These are phyloP conservation scores for Jaculus jaculus DNA, from an alignment of 2,113 vertebrate genomes.

Conservation along the genomic window DNA sequence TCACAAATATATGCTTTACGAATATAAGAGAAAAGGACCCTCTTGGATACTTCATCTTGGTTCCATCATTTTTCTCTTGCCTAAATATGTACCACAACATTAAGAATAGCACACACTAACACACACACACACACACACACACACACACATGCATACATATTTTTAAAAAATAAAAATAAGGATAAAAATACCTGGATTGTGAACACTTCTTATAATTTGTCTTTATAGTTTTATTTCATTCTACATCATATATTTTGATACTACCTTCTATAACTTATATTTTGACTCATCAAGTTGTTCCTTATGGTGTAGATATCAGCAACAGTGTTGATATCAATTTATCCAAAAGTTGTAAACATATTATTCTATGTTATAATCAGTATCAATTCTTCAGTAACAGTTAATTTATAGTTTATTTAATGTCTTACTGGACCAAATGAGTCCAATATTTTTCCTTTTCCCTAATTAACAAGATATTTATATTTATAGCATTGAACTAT, in stretches of 20 bases:
- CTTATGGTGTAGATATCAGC: background rate
- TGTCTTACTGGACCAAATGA: background rate
- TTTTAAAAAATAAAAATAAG: background rate
- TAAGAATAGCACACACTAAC: background rate
- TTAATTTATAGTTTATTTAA: background rate
- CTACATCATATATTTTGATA: background rate
- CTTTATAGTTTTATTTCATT: background rate
- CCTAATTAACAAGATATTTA: background rate
- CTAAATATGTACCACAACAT: background rate
- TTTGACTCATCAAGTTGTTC: background rate
- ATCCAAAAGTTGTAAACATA: background rate
- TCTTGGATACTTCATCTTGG: background rate
- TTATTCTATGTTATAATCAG: background rate
- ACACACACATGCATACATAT: background rate
- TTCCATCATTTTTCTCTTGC: background rate
- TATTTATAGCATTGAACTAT: background rate
- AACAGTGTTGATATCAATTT: background rate
- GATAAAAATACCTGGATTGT: background rate
- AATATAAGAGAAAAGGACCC: background rate
- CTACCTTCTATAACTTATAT: background rate
- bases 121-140: too few relatives aligned
- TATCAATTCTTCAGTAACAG: background rate
- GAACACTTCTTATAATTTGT: conserved; percentile 8
- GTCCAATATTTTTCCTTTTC: background rate
- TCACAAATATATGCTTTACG: background rate